Evolutionary conservation across 2,888 invertebrate genomes (phyloP), one percentile per base, ranked within the genome.

Genomic region (Ichneumon xanthorius): DNA sequence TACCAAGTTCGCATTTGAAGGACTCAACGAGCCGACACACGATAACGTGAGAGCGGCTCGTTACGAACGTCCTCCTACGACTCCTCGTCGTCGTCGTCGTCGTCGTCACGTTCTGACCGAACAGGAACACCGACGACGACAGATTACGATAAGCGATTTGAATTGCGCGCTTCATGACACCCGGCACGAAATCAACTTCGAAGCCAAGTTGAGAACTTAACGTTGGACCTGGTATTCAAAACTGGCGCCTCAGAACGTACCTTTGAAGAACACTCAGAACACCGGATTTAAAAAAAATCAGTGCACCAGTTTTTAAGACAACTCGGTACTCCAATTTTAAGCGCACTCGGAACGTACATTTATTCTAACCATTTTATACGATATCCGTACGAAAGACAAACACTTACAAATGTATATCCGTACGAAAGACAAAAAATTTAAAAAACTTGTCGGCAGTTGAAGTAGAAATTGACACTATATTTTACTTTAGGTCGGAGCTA

Each of bases 11-110:
- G 76, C 50, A 11, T 22, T 79, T 45, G 71, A 77, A 80, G 76
- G 68, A 76, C 80, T 72, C 80, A 71, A 84, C 76, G 72, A 76
- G 55, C 67, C 63, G 63, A 84, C 75, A 67, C 67, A 77, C 77
- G 67, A 77, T 80, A 80, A 84, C 84, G 84, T 84, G 84, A 84
- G 84, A 84, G 65, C 65, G 55, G 76, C 80, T 80, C 80, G 71
- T 84, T 80, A 84, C 55, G 30, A 67, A 67, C 58, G 76, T 67
- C 75, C 48, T 55, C 50, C 40, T 40, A 40, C 40, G 40, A 40
- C 40, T 40, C 40, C 40, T 40, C 65, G 72, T 71, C 76, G 58
- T 63, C 61, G 79, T 68, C 68, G 67, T 37, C 70, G 70, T 80
- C 73, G 75, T 70, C 48, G 16, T 63, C 72, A 53, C 50, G 33